These are phyloP conservation scores for Smittia sp. DNA, from an alignment of 2,888 invertebrate genomes.

Conservation along the genomic window DNA sequence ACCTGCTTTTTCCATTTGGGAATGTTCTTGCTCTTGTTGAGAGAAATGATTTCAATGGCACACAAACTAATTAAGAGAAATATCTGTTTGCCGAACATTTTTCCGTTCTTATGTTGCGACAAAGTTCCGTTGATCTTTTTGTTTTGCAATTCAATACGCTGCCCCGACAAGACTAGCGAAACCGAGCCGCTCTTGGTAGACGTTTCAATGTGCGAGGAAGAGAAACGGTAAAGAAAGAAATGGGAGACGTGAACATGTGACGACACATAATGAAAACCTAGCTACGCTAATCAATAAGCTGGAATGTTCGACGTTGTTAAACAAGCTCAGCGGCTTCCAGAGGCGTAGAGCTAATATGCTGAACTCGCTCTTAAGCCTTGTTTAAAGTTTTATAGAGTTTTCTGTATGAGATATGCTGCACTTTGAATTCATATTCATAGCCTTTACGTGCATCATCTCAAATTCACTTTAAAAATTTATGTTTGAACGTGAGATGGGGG, in stretches of 20 bases:
- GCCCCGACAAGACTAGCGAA: conserved; percentile 17
- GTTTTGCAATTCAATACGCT: conserved; percentile 26
- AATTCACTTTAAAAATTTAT: conserved; percentile 25
- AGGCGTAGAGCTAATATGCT: neutral
- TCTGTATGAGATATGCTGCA: conserved; percentile 15
- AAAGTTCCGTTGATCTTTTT: conserved; percentile 18
- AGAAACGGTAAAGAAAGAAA: neutral
- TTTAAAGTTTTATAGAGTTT: conserved; percentile 14
- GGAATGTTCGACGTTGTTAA: neutral
- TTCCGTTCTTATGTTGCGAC: conserved; percentile 24
- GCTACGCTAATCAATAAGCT: conserved; percentile 6
- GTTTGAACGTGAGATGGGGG: neutral
- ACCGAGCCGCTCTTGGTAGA: neutral
- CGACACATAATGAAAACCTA: neutral
- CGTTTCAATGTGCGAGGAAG: neutral
- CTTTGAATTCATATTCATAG: conserved; percentile 18
- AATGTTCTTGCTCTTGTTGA: conserved; percentile 46
- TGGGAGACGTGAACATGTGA: conserved; percentile 1
- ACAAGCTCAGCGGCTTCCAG: neutral
- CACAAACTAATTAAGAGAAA: conserved; percentile 40
- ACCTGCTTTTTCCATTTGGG: conserved; percentile 81
- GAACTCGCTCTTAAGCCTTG: neutral
- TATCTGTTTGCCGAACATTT: conserved; percentile 36
- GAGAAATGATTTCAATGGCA: conserved; percentile 23
- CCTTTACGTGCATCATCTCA: conserved; percentile 16